Percentiles rank a stretch among this genome's conserved stretches.
phyloP scores from a whole-genome alignment of 2,797 vertebrate species.

The Vultur gryphus region DNA sequence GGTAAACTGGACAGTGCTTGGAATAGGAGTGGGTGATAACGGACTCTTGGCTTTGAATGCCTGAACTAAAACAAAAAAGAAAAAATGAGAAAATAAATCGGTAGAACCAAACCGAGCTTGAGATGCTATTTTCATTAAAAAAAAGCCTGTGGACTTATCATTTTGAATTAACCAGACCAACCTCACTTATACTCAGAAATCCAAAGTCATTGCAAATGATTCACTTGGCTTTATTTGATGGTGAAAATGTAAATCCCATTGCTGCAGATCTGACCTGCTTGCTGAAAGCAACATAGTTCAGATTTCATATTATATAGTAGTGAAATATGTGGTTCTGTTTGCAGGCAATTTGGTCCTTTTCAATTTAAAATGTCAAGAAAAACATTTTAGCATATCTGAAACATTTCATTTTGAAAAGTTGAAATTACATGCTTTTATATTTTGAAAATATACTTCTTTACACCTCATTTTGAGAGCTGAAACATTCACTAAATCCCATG shows the following conservation, averaged over 20 bases:
- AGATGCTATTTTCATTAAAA: background rate
- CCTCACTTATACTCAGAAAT: background rate
- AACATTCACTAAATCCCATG: background rate
- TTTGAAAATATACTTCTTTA: background rate
- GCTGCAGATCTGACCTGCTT: background rate
- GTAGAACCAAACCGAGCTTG: background rate
- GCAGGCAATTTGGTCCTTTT: background rate
- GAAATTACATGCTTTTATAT: background rate
- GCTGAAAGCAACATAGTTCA: background rate
- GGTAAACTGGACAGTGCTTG: background rate
- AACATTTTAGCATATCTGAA: background rate
- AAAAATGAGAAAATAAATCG: background rate
- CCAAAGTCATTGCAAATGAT: background rate
- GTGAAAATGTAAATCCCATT: background rate
- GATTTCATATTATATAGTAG: background rate
- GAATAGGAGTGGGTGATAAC: background rate
- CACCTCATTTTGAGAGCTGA: background rate
- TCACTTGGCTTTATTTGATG: background rate
- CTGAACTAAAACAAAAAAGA: background rate
- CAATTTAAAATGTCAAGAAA: background rate
- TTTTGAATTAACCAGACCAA: background rate
- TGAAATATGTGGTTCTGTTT: background rate
- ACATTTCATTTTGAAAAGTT: background rate
- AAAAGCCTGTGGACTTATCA: background rate
- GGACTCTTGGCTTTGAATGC: background rate